Evolutionary conservation across 2,113 vertebrate species (phyloP), one percentile per base, ranked within the genome.

Genomic region (Trogon melanurus): DNA sequence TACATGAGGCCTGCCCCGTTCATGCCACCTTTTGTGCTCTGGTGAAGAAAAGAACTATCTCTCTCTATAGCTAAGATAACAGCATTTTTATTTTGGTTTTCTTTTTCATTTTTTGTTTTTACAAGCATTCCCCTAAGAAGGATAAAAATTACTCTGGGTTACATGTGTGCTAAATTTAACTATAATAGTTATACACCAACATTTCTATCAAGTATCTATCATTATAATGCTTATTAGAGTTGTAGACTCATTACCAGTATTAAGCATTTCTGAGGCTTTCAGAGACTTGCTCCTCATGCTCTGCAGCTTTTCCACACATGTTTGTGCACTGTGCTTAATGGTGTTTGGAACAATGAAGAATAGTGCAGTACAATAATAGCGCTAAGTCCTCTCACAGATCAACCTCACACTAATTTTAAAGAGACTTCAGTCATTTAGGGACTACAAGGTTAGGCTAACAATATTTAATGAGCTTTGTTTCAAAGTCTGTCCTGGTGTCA

Each of bases 371-470:
- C 6, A 80, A n/a, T 51, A 89, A 51, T 48, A 78, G 78, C 18
- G 13, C 26, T 74, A 78, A 74, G 6, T 36, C 51, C 16, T 66
- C 44, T 71, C 29, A 34, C 10, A 44, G 53, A 85, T 6, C 10
- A 88, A 85, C 27, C 23, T 79, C 71, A 88, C 47, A 54, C 61
- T 73, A 90, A 79, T 92, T 92, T 93, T 44, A 51, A 51, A 88
- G 27, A 80, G 71, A 88, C 9, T 67, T 88, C 5, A 57, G 65
- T 30, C 26, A 41, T 84, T 81, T 81, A 74, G 51, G 44, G 26
- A 34, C 29, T 87, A 34, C 8, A 67, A 26, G 36, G 9, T 81
- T 92, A 84, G 34, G 20, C n/a, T 84, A 78, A 78, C 9, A 50
- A 30, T 50, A 70, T 76, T 79, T 70, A 78, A 84, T 75, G 29